These are phyloP conservation scores for Hydractinia echinata DNA, from an alignment of 30 jellyfish, hydroid and myxozoan genomes.

Conservation along the genomic window DNA sequence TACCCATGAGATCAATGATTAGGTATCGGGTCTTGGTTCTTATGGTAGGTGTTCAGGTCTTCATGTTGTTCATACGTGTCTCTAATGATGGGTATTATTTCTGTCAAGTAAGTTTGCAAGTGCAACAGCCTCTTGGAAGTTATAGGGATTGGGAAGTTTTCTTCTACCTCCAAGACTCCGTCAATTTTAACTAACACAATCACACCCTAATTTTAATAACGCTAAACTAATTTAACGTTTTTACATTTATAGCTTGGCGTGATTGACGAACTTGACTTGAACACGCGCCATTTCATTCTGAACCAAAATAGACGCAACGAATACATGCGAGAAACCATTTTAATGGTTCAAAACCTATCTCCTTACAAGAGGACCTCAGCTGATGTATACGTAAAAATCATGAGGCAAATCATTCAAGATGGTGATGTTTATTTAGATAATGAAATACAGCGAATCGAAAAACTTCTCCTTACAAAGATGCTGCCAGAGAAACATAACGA, in stretches of 20 bases:
- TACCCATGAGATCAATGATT: too few relatives aligned
- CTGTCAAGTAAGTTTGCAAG: too few relatives aligned
- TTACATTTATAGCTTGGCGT: constrained; percentile 66
- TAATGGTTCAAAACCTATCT: constrained; percentile 53
- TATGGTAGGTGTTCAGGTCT: too few relatives aligned
- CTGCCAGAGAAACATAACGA: constrained; percentile 51
- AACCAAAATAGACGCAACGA: constrained; percentile 63
- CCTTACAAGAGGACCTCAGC: constrained; percentile 64
- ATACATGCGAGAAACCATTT: constrained; percentile 62
- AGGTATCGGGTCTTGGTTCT: too few relatives aligned
- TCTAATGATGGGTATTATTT: too few relatives aligned
- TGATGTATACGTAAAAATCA: constrained; percentile 69
- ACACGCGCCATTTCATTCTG: constrained; percentile 72
- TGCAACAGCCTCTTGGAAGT: too few relatives aligned
- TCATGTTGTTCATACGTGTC: too few relatives aligned
- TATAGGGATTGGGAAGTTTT: too few relatives aligned
- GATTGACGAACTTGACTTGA: constrained; percentile 60
- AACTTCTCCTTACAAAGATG: constrained; percentile 52
- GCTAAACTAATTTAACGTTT: background rate
- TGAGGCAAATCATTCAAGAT: constrained; percentile 47
- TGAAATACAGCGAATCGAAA: constrained; percentile 63
- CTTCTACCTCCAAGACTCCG: too few relatives aligned
- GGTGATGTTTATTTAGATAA: constrained; percentile 64
- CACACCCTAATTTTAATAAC: too few relatives aligned
- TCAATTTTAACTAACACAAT: too few relatives aligned